Evolutionary conservation across 2,113 vertebrate genomes (phyloP), one percentile per base, ranked within the genome.

Genomic region (Gavialis gangeticus): DNA sequence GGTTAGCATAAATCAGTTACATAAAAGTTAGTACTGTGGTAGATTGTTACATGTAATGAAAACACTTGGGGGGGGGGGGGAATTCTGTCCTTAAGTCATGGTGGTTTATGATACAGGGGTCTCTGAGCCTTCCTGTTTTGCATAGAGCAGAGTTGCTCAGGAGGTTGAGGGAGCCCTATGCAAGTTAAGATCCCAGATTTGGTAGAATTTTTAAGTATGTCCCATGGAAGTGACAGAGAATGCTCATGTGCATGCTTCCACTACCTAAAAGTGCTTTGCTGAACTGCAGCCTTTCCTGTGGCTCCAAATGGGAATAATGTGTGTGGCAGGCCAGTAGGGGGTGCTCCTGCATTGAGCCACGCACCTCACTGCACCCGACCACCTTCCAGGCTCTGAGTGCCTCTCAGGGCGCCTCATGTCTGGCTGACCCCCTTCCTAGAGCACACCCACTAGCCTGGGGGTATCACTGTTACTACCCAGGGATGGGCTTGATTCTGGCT

Each of bases 281-380:
- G 30, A 55, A 1, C n/a, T 60, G n/a, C 22, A 30, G 58, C 58
- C 34, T 69, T 24, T 24, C 1, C 25, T 69, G 54, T 1, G 0
- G 3, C 66, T 88, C 37, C 16, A 76, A 71, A 71, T 46, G 21
- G 69, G 21, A 46, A 46, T 46, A 46, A 34, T 34, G 34, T 34
- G 34, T 34, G 5, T 34, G 34, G 34, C 34, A 34, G 34, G 34
- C 34, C 34, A 46, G 66, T 19, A 34, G 34, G 34, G 34, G 34
- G 34, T 34, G 34, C 34, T 34, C 34, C 34, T 34, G 34, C 34
- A 34, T 34, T 34, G 34, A 34, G 34, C 34, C 34, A 34, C 34
- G 4, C 34, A 34, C 34, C 34, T 34, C 34, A 34, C 34, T 34
- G 34, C 34, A 34, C 34, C 34, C 34, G 34, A 34, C 34, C 34